phyloP scores from a whole-genome alignment of 2,113 vertebrate species.

The Saccopteryx bilineata region DNA sequence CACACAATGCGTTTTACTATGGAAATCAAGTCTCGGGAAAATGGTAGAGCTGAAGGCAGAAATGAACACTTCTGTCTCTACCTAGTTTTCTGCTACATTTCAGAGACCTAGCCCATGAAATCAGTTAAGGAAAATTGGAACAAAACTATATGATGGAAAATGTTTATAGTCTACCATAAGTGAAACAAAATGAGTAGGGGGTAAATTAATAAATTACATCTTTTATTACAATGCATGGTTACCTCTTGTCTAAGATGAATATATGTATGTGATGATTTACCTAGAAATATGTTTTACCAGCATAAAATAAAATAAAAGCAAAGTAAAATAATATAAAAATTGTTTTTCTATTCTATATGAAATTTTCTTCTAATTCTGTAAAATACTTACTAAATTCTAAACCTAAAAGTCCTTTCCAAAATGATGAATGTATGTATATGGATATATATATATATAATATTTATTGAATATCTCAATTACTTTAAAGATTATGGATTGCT shows the following conservation, averaged over 20 bases:
- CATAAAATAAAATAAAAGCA: neutral
- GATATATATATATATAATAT: neutral
- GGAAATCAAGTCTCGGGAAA: slow-evolving; percentile 59
- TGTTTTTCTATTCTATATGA: neutral
- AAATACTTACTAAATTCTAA: neutral
- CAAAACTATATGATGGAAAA: neutral
- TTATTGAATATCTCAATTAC: neutral
- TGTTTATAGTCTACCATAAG: neutral
- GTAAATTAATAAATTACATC: neutral
- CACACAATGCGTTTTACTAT: slow-evolving; percentile 65
- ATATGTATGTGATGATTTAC: neutral
- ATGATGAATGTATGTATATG: neutral
- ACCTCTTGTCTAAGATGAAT: neutral
- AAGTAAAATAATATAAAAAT: neutral
- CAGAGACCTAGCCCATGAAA: slow-evolving; percentile 19
- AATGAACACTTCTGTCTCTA: slow-evolving; percentile 30
- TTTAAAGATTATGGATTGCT: neutral
- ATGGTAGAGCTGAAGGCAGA: slow-evolving; percentile 22
- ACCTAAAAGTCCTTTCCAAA: neutral
- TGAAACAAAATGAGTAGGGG: neutral
- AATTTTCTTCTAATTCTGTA: neutral
- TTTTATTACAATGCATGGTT: neutral
- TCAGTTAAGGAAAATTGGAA: neutral
- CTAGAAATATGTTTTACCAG: neutral
- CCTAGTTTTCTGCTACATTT: neutral